A percentile compares a stretch with the other conserved stretches of the same genome.
Evolutionary conservation across 2,888 invertebrate species (phyloP).

Genomic region (Agrotis clavis): DNA sequence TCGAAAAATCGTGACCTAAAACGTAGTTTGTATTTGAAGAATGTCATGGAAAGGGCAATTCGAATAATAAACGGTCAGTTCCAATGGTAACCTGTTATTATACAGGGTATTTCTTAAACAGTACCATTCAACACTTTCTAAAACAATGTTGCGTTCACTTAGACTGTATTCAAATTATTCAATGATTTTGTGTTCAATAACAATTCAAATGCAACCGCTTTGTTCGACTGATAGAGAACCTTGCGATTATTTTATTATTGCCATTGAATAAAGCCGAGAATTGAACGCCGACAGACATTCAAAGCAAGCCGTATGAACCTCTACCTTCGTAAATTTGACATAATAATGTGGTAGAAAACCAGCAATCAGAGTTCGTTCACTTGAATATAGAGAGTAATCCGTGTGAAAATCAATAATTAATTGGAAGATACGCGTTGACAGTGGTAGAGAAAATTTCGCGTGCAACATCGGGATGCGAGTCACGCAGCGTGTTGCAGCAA

Average conservation of each 20-base stretch:
- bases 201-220: conserved; percentile 73
- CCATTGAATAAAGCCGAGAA: conserved; percentile 27
- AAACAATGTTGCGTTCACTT: conserved; percentile 84
- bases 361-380: conserved; percentile 34
- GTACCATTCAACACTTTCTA: conserved; percentile 84
- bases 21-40: conserved; percentile 75
- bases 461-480: conserved; percentile 66
- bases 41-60: conserved; percentile 83
- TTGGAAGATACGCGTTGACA: conserved; percentile 29
- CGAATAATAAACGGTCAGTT: conserved; percentile 75
- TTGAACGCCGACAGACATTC: conserved; percentile 28
- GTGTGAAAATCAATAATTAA: conserved; percentile 58
- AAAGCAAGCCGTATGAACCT: conserved; percentile 17
- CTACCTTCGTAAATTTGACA: conserved; percentile 57
- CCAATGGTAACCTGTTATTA: conserved; percentile 74
- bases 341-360: conserved; percentile 59
- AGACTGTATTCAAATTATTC: conserved; percentile 83
- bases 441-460: conserved; percentile 26
- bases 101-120: conserved; percentile 74
- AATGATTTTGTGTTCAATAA: conserved; percentile 78
- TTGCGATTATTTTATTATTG: conserved; percentile 51
- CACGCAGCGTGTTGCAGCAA: conserved; percentile 76
- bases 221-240: conserved; percentile 57
- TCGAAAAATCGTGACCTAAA: conserved; percentile 79
- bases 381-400: conserved; percentile 53